A percentile compares a stretch with the other conserved stretches of the same genome.
Evolutionary conservation across 2,797 vertebrate genomes (phyloP).

Genomic region (Acanthurus lineatus): DNA sequence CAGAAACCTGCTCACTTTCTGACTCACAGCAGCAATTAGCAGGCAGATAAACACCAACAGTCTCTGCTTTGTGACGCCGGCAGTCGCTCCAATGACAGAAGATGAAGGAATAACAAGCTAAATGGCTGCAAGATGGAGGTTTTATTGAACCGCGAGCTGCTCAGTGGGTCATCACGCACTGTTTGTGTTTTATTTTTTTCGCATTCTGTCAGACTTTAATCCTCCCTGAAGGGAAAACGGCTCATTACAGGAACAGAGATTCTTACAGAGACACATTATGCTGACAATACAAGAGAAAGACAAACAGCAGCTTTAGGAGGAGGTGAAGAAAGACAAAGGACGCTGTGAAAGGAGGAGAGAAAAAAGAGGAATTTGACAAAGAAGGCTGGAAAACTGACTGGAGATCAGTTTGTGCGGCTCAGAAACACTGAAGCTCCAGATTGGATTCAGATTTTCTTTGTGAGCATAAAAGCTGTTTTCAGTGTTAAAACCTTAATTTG

Average conservation of each 20-base stretch:
- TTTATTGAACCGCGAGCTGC: conserved; percentile 48
- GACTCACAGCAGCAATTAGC: conserved; percentile 33
- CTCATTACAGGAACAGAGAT: conserved; percentile 66
- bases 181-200: conserved; percentile 49
- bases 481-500: conserved; percentile 2
- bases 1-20: conserved; percentile 25
- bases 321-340: conserved; percentile 14
- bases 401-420: conserved; percentile 32
- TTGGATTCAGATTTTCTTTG: conserved; percentile 17
- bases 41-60: conserved; percentile 36
- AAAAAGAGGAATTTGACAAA: conserved; percentile 29
- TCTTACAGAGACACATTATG: conserved; percentile 47
- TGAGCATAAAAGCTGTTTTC: conserved; percentile 6
- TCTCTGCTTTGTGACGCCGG: conserved; percentile 26
- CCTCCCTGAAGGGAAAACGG: conserved; percentile 64
- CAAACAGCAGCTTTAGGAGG: conserved; percentile 51
- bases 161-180: conserved; percentile 57
- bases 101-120: conserved; percentile 63
- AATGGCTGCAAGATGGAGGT: conserved; percentile 54
- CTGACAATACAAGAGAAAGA: conserved; percentile 47
- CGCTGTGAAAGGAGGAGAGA: background rate
- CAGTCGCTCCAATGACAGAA: conserved; percentile 41
- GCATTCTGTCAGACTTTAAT: conserved; percentile 64
- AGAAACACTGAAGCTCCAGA: background rate
- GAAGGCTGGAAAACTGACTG: conserved; percentile 33